These are phyloP conservation scores for Drosophila mettleri DNA, from an alignment of 2,888 invertebrate genomes.

Conservation along the genomic window DNA sequence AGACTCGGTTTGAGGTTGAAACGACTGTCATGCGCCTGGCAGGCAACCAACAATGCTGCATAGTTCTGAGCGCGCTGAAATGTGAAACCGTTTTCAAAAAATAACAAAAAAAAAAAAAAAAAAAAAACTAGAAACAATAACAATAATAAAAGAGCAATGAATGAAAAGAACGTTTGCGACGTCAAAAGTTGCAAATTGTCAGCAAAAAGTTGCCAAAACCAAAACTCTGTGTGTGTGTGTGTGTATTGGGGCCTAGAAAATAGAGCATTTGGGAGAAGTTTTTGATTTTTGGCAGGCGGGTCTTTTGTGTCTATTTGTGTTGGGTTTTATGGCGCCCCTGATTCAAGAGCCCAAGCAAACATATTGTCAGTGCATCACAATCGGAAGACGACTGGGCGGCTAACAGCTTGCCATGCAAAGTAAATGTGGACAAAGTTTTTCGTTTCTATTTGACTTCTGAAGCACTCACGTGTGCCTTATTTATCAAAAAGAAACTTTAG, in stretches of 20 bases:
- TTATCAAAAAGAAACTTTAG: conserved; percentile 17
- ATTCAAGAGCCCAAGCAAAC: conserved; percentile 42
- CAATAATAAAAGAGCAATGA: conserved; percentile 63
- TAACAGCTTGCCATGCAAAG: conserved; percentile 22
- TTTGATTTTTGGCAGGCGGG: conserved; percentile 52
- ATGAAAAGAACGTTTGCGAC: conserved; percentile 59
- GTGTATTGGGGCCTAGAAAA: conserved; percentile 27
- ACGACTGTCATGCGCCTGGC: conserved; percentile 41
- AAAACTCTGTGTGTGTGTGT: conserved; percentile 21
- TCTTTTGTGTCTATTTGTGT: conserved; percentile 47
- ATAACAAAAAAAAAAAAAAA: conserved; percentile 14
- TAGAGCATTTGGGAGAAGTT: conserved; percentile 43
- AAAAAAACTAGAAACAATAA: conserved; percentile 37
- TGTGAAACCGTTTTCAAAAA: conserved; percentile 66
- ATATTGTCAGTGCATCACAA: conserved; percentile 46
- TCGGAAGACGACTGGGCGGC: conserved; percentile 22
- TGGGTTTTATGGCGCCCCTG: conserved; percentile 50
- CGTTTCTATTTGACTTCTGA: conserved; percentile 45
- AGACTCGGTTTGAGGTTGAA: conserved; percentile 3
- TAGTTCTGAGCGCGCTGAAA: conserved; percentile 74
- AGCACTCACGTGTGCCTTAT: conserved; percentile 26
- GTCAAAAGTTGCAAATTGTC: conserved; percentile 69
- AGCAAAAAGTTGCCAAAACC: conserved; percentile 59
- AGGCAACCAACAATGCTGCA: conserved; percentile 59
- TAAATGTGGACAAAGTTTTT: conserved; percentile 43